Evolutionary conservation across 2,888 invertebrate genomes (phyloP).

Genomic region (Acronicta leporina): DNA sequence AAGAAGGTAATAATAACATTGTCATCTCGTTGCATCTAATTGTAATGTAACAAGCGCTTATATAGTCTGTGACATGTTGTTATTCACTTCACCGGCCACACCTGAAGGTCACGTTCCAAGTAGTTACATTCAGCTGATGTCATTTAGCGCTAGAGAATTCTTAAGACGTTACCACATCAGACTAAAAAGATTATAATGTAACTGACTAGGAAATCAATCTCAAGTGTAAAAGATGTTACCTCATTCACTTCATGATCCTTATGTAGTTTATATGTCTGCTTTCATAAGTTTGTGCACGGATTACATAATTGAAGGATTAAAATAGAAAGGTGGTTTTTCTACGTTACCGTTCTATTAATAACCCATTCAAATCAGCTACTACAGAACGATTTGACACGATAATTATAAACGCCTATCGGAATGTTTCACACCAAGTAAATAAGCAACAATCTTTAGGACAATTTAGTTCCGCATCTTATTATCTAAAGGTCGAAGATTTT

Average conservation of each 20-base stretch:
- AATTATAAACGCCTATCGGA: neutral
- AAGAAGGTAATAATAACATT: neutral
- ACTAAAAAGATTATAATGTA: conserved; percentile 32
- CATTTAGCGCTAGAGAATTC: conserved; percentile 70
- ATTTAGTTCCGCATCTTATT: too few species aligned
- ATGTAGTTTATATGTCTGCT: neutral
- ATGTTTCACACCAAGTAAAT: too few species aligned
- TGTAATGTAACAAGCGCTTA: conserved; percentile 48
- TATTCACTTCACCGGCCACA: conserved; percentile 56
- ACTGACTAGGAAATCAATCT: conserved; percentile 18
- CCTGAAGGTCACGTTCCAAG: conserved; percentile 70
- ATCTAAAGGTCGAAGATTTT: too few species aligned
- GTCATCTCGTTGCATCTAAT: conserved; percentile 47
- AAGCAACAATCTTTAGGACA: too few species aligned
- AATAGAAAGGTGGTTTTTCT: conserved; percentile 27
- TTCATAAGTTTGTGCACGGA: neutral
- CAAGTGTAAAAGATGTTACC: conserved; percentile 12
- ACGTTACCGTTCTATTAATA: conserved; percentile 31
- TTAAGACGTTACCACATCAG: conserved; percentile 71
- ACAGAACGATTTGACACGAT: neutral
- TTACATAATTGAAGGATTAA: conserved; percentile 33
- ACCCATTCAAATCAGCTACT: neutral
- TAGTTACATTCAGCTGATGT: conserved; percentile 67
- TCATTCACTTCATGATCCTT: conserved; percentile 9
- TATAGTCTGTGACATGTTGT: conserved; percentile 51